Evolutionary conservation across 35 echinoderm and acorn worm species (phyloP).

Genomic region (Ophioderma brevispina): DNA sequence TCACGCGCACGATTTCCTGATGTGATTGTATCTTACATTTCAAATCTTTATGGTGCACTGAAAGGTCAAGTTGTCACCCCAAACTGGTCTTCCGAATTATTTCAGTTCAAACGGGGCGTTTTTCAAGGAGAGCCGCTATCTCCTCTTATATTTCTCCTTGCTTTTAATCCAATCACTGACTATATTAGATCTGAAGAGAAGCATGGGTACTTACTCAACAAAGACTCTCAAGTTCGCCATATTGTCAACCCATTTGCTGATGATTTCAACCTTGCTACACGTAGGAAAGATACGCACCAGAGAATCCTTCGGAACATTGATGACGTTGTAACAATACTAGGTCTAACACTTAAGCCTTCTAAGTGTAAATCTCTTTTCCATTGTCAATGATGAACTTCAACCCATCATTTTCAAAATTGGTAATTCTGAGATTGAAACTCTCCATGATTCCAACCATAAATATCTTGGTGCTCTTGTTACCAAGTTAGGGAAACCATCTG

Average conservation of each 20-base stretch:
- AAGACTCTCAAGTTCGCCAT: conserved; percentile 6
- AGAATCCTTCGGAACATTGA: background rate
- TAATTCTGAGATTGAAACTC: background rate
- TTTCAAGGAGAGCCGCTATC: conserved; percentile 43
- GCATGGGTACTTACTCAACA: background rate
- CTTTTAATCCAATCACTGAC: conserved; percentile 31
- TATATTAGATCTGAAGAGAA: conserved; percentile 4
- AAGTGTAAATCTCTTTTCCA: background rate
- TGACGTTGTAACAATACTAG: background rate
- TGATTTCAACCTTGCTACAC: conserved; percentile 31
- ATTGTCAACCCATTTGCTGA: conserved; percentile 30
- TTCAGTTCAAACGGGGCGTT: conserved; percentile 25
- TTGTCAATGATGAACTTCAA: background rate
- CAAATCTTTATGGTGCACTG: background rate
- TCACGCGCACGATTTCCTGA: background rate
- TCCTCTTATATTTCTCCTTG: conserved; percentile 34
- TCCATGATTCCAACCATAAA: background rate
- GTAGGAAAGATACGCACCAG: conserved; percentile 15
- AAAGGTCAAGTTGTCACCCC: background rate
- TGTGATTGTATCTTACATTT: background rate
- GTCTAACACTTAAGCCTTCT: background rate
- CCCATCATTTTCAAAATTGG: background rate
- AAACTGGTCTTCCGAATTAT: conserved; percentile 8
- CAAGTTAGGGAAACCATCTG: background rate
- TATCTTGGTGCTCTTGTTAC: background rate